Conservation (phyloP, 2,888 invertebrate genomes). For the Andrena dorsata region DNA sequence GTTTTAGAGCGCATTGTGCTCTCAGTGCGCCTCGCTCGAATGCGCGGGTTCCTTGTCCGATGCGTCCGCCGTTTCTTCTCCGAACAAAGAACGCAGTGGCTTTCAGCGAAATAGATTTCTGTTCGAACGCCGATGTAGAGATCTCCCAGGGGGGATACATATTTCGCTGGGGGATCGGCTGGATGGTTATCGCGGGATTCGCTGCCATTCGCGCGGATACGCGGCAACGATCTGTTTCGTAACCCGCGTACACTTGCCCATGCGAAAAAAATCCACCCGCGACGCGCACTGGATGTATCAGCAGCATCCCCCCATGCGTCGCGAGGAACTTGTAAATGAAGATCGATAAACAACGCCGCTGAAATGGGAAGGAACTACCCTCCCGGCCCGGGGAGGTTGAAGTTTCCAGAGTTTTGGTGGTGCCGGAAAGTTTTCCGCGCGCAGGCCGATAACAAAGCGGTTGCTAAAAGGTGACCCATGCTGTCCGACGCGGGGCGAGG, state of each 20-base stretch:
- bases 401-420: slow-evolving; percentile 44
- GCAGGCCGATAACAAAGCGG: slow-evolving; percentile 64
- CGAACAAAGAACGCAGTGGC: slow-evolving; percentile 6
- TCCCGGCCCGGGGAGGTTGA: slow-evolving; percentile 25
- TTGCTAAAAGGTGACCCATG: slow-evolving; percentile 45
- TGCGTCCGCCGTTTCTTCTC: slow-evolving; percentile 24
- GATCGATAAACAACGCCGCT: slow-evolving; percentile 53
- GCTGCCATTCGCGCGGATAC: background rate
- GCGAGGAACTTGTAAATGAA: slow-evolving; percentile 39
- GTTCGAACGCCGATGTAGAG: slow-evolving; percentile 5
- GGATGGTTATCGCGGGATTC: background rate
- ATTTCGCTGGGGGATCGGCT: slow-evolving; percentile 3
- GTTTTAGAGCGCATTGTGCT: slow-evolving; percentile 46
- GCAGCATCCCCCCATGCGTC: background rate
- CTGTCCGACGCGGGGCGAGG: slow-evolving; percentile 30
- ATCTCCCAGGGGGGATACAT: background rate
- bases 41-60: slow-evolving; percentile 38
- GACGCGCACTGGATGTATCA: no score
- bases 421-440: slow-evolving; percentile 33
- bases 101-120: slow-evolving; percentile 37
- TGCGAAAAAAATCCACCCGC: no score
- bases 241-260: background rate
- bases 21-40: slow-evolving; percentile 34
- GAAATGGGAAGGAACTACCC: slow-evolving; percentile 36
- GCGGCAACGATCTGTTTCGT: background rate